Conservation (phyloP, 2,797 vertebrate genomes). For the Lepilemur septentrionalis region DNA sequence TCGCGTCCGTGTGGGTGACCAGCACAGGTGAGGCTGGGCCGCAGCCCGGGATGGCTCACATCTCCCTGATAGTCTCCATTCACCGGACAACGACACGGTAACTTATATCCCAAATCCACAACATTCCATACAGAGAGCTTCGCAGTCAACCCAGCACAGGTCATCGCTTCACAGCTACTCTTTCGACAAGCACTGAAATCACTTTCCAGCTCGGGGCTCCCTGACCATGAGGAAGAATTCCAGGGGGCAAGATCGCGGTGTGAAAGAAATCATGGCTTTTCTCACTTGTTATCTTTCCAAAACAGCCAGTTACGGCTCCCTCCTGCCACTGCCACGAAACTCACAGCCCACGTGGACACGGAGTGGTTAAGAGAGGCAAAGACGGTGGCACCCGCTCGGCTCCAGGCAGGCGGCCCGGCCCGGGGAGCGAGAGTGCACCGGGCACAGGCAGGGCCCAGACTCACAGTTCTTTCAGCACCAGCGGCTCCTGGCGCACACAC, state of each 20-base stretch:
- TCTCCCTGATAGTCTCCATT: fast-evolving
- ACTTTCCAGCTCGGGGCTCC: not conserved
- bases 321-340: not conserved
- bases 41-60: fast-evolving
- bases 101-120: not conserved
- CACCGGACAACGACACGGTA: fast-evolving
- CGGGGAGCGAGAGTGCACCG: fast-evolving
- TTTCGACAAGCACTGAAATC: fast-evolving
- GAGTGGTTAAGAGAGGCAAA: not conserved
- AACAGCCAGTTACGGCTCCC: too few species aligned
- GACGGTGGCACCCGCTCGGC: fast-evolving
- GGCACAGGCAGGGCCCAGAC: not conserved
- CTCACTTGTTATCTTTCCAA: not conserved
- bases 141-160: fast-evolving
- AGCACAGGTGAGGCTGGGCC: fast-evolving
- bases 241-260: not conserved
- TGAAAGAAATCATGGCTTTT: not conserved
- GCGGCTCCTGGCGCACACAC: fast-evolving
- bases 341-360: fast-evolving
- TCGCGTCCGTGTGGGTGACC: fast-evolving
- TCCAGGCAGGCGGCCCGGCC: fast-evolving
- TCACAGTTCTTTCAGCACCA: fast-evolving
- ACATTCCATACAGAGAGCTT: not conserved
- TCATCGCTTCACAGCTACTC: fast-evolving
- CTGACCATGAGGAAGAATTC: fast-evolving